Evolutionary conservation across 2,797 vertebrate genomes (phyloP), one percentile per base, ranked within the genome.

Genomic region (Bufotes viridis): DNA sequence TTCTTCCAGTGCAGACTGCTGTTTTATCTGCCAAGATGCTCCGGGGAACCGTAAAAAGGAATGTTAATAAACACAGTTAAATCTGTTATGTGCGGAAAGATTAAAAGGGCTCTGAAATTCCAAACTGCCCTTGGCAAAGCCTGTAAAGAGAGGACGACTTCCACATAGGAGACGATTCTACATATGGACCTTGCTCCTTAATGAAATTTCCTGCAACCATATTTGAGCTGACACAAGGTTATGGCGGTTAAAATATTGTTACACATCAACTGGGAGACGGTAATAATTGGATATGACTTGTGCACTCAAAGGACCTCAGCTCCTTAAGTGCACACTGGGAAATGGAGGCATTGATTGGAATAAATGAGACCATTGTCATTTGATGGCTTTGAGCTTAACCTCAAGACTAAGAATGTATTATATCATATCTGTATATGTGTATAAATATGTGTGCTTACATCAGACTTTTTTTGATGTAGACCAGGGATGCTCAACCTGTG

Each of bases 61-160:
- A 93, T 89, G 18, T 3, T 89, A 89, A 90, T 90, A 90, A 90
- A 86, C 76, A 86, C 63, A 92, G 49, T 69, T 89, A 85, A 78
- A 90, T 20, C 63, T 87, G 86, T 72, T 15, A 88, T 26, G 87
- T 63, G 53, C 78, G 78, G 24, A 49, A 86, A 80, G 82, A 61
- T 83, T 76, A 89, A 60, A 91, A 26, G 10, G 85, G 34, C 78
- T 86, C 82, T 87, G 49, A 89, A 90, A 92, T 58, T 17, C 22
- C 61, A 6, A 86, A 60, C 76, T 61, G 8, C 81, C 10, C 90
- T 69, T 92, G 90, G 85, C 81, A 89, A 75, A 90, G 17, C 78
- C 61, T 78, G 60, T 58, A 69, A 87, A 63, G 51, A 34, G 61
- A 15, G 69, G n/a, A 75, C 29, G 86, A 82, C 79, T 34, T 74